Base-by-base conservation (phyloP, 1,140 invertebrate species). In the Aphaenogaster ashmeadi region DNA sequence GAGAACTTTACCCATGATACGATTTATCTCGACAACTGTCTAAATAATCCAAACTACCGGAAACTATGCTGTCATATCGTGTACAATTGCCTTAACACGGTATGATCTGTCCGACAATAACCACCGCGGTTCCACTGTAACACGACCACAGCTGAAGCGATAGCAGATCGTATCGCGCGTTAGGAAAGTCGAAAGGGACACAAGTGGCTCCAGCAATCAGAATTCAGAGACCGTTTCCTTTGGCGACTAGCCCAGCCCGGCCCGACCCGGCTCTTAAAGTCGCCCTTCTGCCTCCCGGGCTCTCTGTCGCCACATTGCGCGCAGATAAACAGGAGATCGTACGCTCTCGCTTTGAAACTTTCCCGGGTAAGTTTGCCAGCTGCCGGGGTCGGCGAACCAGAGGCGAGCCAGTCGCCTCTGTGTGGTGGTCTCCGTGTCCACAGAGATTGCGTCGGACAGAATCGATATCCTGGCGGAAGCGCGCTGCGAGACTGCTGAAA, bases 251-350 rank as follows among this genome's bases (percentile, higher is more conserved):
- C 71, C 74, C 62, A 56, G 36, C 13, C 15, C 38, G 7, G 33
- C 52, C 15, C 71, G 56, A 50, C n/a, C 58, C 38, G 52, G 47
- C 66, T 52, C 84, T 74, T 74, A 54, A 78, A 79, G 74, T 86
- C 47, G 27, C 33, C 27, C 44, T 54, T 58, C 33, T 33, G 15
- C 13, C 58, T 11, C 41, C 36, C 44, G 36, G 33, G 66, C 18
- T 78, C 58, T 86, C 75, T 38, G 52, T 90, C 69, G 80, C 8
- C 77, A n/a, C 74, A 88, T 77, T 62, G 62, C 78, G 44, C 88
- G 62, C 69, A 85, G 86, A 90, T 90, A 90, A 90, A 90, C 88
- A 69, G 52, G 89, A 90, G 89, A 90, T 85, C 83, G 89, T 75
- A 54, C 44, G 66, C 60, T 72, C 36, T 36, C 36, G 79, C 69